Conservation (phyloP, 2,797 vertebrate species). For the Forpus xanthops region DNA sequence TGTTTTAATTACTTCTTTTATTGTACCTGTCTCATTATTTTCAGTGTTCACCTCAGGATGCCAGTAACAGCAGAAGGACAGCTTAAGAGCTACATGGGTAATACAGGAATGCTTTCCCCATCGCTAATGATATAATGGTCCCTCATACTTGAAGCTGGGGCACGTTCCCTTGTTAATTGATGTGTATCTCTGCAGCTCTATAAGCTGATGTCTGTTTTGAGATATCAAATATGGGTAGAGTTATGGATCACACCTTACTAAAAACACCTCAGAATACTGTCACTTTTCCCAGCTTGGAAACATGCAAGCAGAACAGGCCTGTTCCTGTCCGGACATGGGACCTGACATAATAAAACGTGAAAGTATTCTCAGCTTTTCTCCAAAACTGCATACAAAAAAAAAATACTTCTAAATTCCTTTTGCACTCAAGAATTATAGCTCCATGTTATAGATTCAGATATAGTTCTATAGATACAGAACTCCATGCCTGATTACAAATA, state of each 20-base stretch:
- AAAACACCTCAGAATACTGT: not conserved
- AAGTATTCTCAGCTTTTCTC: not conserved
- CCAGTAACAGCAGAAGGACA: not conserved
- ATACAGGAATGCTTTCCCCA: not conserved
- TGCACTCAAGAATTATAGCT: not conserved
- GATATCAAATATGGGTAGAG: not conserved
- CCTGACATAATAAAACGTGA: not conserved
- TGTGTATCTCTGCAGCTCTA: not conserved
- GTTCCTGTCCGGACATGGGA: not conserved
- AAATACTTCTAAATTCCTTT: not conserved
- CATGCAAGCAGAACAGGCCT: not conserved
- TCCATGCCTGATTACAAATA: not conserved
- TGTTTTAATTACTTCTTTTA: conserved; percentile 2
- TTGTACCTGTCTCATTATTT: not conserved
- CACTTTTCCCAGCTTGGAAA: not conserved
- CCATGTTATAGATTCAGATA: not conserved
- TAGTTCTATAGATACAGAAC: not conserved
- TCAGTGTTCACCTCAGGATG: not conserved
- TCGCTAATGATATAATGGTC: not conserved
- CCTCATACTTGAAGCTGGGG: not conserved
- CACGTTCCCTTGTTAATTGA: not conserved
- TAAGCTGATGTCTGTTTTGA: not conserved
- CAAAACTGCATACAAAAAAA: not conserved
- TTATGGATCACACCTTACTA: not conserved
- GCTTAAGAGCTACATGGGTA: not conserved